Conservation (phyloP, 2,113 vertebrate genomes). For the Pandion haliaetus region DNA sequence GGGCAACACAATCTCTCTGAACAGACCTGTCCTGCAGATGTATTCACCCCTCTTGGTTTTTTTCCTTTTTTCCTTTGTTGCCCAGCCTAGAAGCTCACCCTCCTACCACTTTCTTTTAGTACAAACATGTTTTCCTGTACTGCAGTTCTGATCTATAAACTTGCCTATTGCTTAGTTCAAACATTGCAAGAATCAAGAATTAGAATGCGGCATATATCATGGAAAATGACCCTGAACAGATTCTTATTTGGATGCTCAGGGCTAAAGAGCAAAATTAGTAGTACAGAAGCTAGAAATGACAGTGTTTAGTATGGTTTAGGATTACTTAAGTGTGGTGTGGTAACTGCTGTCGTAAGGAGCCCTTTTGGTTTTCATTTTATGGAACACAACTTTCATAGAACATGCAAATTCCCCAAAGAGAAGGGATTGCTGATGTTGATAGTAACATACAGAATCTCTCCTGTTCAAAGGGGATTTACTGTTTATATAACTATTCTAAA, state of each 20-base stretch:
- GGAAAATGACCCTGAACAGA: neutral
- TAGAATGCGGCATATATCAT: neutral
- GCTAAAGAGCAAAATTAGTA: neutral
- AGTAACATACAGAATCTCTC: neutral
- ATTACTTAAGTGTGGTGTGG: neutral
- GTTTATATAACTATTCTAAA: neutral
- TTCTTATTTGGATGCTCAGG: neutral
- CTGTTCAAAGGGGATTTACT: neutral
- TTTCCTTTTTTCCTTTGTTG: neutral
- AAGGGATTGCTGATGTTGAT: neutral
- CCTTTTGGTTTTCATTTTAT: neutral
- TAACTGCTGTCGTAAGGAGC: neutral
- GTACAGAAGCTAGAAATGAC: neutral
- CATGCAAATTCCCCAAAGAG: neutral
- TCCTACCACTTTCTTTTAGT: neutral
- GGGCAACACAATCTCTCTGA: neutral
- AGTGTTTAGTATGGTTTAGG: neutral
- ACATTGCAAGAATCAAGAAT: neutral
- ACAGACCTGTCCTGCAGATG: conserved; percentile 16
- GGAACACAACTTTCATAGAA: neutral
- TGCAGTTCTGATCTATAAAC: neutral
- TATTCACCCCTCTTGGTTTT: neutral
- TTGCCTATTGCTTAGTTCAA: neutral
- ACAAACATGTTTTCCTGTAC: neutral
- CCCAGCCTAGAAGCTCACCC: neutral